phyloP scores from a whole-genome alignment of 2,113 vertebrate genomes.

The Balaeniceps rex region DNA sequence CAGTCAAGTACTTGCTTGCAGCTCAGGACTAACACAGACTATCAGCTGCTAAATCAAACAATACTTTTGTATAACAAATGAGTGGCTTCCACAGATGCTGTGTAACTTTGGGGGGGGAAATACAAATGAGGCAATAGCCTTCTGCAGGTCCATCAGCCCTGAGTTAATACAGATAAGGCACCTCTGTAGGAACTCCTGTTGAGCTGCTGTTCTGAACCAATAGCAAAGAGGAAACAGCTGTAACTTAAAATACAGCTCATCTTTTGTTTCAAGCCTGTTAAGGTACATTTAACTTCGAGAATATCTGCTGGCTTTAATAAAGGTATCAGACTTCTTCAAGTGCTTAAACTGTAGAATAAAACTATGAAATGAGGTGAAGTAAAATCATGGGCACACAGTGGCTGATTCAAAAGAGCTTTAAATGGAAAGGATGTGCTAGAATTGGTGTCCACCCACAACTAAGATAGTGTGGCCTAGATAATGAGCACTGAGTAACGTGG shows the following conservation, averaged over 20 bases:
- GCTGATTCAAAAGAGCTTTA: not conserved
- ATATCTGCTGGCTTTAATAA: not conserved
- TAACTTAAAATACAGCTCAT: not conserved
- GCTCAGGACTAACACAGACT: not conserved
- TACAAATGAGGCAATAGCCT: not conserved
- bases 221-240: not conserved
- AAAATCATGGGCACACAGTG: not conserved
- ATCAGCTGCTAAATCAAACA: not conserved
- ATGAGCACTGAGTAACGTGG: not conserved
- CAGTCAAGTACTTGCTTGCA: not conserved
- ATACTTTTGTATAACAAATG: not conserved
- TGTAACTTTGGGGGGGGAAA: not conserved
- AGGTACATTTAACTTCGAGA: not conserved
- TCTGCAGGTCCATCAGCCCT: not conserved
- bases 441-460: not conserved
- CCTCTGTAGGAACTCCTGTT: not conserved
- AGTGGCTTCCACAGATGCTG: not conserved
- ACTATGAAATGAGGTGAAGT: not conserved
- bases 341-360: not conserved
- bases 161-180: not conserved
- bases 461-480: not conserved
- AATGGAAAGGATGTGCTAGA: not conserved
- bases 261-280: not conserved
- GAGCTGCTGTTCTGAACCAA: not conserved
- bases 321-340: not conserved